Percentiles rank a stretch among this genome's conserved stretches.
Evolutionary conservation across 2,797 vertebrate species (phyloP).

Genomic region (Erpetoichthys calabaricus): DNA sequence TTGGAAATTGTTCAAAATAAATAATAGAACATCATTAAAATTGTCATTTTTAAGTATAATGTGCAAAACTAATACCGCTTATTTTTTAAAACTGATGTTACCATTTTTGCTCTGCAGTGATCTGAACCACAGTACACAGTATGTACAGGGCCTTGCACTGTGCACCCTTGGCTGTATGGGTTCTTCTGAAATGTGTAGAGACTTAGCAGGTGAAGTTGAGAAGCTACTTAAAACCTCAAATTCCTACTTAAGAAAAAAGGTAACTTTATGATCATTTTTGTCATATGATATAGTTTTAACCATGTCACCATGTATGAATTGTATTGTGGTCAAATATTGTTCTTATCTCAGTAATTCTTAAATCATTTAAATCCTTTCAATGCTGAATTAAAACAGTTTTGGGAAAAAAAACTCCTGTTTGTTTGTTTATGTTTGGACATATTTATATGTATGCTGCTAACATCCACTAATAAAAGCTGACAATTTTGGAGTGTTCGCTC

Average conservation of each 20-base stretch:
- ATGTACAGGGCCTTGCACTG: slow-evolving; percentile 91
- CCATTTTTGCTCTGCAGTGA: slow-evolving; percentile 55
- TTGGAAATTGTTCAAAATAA: too few relatives aligned
- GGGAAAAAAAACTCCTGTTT: too few relatives aligned
- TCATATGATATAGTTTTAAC: neutral
- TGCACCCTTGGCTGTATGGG: slow-evolving; percentile 98
- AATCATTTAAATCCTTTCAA: too few relatives aligned
- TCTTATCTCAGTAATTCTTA: too few relatives aligned
- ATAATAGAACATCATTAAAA: too few relatives aligned
- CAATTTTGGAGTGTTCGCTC: too few relatives aligned
- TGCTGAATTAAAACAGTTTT: too few relatives aligned
- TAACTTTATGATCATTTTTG: slow-evolving; percentile 27
- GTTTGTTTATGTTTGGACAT: too few relatives aligned
- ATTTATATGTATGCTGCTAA: too few relatives aligned
- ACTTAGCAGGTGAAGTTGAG: slow-evolving; percentile 94
- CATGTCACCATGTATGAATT: neutral
- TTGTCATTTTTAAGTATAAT: too few relatives aligned
- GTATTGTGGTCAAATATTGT: neutral
- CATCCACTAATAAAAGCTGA: too few relatives aligned
- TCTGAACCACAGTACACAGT: slow-evolving; percentile 97
- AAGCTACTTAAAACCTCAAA: slow-evolving; percentile 99
- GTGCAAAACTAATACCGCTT: too few relatives aligned
- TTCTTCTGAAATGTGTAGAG: slow-evolving; percentile 97
- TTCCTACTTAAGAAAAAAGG: slow-evolving; percentile 98
- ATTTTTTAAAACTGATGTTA: neutral